phyloP scores from a whole-genome alignment of 2,888 invertebrate genomes.

The Xanthostigma xanthostigma region DNA sequence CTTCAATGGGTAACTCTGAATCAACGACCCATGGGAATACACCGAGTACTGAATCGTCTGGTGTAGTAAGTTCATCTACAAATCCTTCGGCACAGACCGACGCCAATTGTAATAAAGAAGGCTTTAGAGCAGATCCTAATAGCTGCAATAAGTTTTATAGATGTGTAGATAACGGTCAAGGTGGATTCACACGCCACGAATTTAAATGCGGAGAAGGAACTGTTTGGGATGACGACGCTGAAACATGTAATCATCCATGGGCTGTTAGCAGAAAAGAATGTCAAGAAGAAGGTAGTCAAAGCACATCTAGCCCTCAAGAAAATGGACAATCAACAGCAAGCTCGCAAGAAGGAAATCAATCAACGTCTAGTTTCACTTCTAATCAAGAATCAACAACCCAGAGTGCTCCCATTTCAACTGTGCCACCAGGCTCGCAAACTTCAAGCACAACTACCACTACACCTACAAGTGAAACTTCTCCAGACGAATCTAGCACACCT shows the following conservation, averaged over 20 bases:
- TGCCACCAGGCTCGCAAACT: constrained; percentile 5
- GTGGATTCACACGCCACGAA: constrained; percentile 30
- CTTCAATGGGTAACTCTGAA: background rate
- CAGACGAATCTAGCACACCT: too few species aligned
- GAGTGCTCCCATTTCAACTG: constrained; percentile 6
- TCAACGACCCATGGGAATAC: constrained; percentile 1
- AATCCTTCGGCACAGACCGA: constrained; percentile 12
- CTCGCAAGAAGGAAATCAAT: constrained; percentile 8
- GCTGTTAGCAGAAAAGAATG: constrained; percentile 21
- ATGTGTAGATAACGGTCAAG: constrained; percentile 32
- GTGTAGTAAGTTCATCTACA: too few species aligned
- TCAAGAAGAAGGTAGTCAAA: constrained; percentile 8
- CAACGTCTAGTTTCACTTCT: constrained; percentile 4
- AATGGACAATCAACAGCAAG: background rate
- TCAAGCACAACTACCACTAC: constrained; percentile 6
- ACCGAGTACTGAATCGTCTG: background rate
- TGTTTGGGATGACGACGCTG: constrained; percentile 38
- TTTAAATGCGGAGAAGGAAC: constrained; percentile 40
- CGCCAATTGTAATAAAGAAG: constrained; percentile 35
- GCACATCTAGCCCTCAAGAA: background rate
- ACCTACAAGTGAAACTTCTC: background rate
- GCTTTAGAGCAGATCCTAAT: constrained; percentile 44
- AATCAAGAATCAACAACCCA: constrained; percentile 5
- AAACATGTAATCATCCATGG: constrained; percentile 38
- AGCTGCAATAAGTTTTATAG: constrained; percentile 42